Conservation (phyloP, 2,113 vertebrate species). For the Morone chrysops region DNA sequence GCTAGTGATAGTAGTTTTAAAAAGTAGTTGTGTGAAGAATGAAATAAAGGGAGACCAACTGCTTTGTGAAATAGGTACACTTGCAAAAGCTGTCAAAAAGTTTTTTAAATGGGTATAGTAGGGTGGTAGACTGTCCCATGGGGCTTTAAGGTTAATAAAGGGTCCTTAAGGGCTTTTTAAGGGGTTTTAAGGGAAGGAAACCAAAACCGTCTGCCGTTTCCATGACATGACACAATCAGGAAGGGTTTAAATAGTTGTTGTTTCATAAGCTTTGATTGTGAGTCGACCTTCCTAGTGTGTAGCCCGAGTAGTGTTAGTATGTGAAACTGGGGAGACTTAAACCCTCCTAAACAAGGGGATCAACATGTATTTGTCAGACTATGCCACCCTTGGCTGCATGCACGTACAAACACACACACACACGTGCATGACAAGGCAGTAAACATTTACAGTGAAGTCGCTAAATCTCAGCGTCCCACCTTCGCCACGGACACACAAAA, state of each 20-base stretch:
- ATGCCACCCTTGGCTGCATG: constrained; percentile 66
- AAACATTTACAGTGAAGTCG: constrained; percentile 54
- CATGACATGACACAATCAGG: constrained; percentile 17
- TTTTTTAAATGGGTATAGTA: not conserved
- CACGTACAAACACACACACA: constrained; percentile 39
- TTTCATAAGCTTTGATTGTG: constrained; percentile 44
- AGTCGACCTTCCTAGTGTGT: constrained; percentile 25
- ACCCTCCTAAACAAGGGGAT: constrained; percentile 83
- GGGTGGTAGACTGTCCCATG: not conserved
- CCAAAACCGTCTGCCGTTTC: not conserved
- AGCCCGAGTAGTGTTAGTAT: constrained; percentile 64
- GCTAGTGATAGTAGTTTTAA: not conserved
- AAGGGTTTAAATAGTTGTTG: constrained; percentile 46
- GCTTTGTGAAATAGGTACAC: not conserved
- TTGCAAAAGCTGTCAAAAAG: not conserved
- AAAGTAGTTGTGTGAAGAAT: not conserved
- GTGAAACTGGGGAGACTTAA: constrained; percentile 79
- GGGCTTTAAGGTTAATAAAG: not conserved
- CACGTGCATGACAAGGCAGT: constrained; percentile 43
- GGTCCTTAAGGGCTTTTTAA: not conserved
- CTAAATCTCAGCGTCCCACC: constrained; percentile 67
- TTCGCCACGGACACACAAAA: constrained; percentile 76
- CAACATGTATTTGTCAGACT: constrained; percentile 82
- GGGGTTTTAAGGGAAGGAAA: not conserved
- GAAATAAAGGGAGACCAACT: not conserved